phyloP scores from a whole-genome alignment of 2,888 invertebrate species.

The Colostygia pectinataria region DNA sequence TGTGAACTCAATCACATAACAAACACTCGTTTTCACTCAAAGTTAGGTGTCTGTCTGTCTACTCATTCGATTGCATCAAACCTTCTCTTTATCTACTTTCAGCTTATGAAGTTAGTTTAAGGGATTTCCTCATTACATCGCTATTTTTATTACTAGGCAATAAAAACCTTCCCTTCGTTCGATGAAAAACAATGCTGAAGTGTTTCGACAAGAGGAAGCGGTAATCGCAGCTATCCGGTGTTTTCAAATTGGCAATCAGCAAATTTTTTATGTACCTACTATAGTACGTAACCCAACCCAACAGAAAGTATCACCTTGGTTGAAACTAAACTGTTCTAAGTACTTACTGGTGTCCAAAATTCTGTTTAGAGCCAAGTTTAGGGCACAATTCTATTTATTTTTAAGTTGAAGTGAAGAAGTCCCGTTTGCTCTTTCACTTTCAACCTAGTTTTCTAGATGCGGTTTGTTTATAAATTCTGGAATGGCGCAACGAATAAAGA shows the following conservation, averaged over 20 bases:
- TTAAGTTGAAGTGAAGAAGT: not conserved
- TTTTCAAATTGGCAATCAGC: conserved; percentile 50
- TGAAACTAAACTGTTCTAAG: too few species aligned
- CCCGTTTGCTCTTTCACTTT: conserved; percentile 11
- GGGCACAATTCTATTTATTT: conserved; percentile 8
- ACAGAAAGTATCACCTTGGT: too few species aligned
- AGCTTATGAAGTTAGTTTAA: too few species aligned
- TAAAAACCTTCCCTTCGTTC: conserved; percentile 13
- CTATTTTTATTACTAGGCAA: conserved; percentile 1
- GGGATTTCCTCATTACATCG: conserved; percentile 2
- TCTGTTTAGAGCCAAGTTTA: too few species aligned
- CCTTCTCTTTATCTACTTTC: too few species aligned
- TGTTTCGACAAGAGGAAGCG: conserved; percentile 46
- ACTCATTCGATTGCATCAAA: too few species aligned
- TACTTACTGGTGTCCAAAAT: too few species aligned
- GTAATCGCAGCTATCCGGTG: conserved; percentile 54
- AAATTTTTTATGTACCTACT: conserved; percentile 25
- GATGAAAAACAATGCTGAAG: conserved; percentile 46
- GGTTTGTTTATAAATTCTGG: conserved; percentile 4
- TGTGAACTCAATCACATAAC: too few species aligned
- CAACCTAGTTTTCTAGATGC: conserved; percentile 8
- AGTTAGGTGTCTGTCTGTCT: too few species aligned
- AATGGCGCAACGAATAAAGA: conserved; percentile 2
- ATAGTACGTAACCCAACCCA: conserved; percentile 16
- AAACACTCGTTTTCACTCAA: too few species aligned